Evolutionary conservation across 2,113 vertebrate species (phyloP), one percentile per base, ranked within the genome.

Genomic region (Clarias magur): DNA sequence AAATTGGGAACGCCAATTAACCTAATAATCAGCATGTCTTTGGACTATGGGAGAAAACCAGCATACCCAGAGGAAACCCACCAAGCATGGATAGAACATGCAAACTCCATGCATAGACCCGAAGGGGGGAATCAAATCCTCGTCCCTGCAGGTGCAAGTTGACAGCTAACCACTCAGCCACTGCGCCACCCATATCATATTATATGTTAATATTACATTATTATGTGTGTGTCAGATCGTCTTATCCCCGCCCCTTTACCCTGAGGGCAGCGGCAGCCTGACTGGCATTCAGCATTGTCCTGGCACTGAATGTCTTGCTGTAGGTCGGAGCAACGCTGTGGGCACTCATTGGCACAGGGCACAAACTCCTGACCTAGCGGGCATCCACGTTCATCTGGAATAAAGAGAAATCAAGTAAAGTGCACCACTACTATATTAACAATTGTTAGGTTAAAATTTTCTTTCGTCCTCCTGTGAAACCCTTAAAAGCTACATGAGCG

Each of bases 251-350:
- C 16, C 6, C 13, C 19, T 85, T 25, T 84, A 95, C 97, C 97
- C 88, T 93, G 56, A 0, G 95, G 93, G 83, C 97, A 98, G 81
- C 95, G 94, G 76, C 97, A 98, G 76, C 97, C 97, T 0, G 89
- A 89, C 87, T 97, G 95, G 89, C 97, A 98, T 79, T 90, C 89
- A 0, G 91, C 86, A 72, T 63, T 88, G 0, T 91, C 89, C 82
- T 95, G 94, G 85, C 97, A 98, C 89, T 90, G 81, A 0, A 96
- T 93, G 70, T 96, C 97, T 89, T 97, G 95, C 95, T 97, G 97
- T 19, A 96, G 94, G 88, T 98, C 97, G 4, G 95, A 93, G 93
- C 97, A 98, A 84, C 91, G 95, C 88, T 94, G 95, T 0, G 97
- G 97, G 87, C 97, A 98, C 73, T 89, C 91, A 88, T 94, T 96